phyloP scores from a whole-genome alignment of 1,140 invertebrate species.

The Sogatella furcifera region DNA sequence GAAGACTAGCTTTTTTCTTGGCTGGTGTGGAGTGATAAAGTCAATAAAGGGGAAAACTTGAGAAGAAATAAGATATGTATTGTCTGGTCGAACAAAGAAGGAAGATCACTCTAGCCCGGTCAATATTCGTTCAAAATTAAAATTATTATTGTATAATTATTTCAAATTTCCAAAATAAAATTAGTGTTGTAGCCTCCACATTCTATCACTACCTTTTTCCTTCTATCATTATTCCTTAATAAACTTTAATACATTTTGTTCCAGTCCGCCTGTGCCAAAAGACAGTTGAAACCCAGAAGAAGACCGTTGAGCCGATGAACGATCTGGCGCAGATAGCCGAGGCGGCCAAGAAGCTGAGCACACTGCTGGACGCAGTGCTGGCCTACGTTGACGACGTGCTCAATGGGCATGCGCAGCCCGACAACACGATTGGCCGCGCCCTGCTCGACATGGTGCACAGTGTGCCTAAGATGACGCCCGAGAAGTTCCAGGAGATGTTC shows the following conservation, averaged over 20 bases:
- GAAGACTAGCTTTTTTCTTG: too few species aligned
- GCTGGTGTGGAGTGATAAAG: too few species aligned
- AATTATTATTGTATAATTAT: too few species aligned
- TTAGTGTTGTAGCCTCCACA: too few species aligned
- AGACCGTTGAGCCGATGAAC: conserved; percentile 62
- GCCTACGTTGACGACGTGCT: conserved; percentile 82
- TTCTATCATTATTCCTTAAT: too few species aligned
- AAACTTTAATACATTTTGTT: conserved; percentile 3
- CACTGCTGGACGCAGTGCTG: conserved; percentile 68
- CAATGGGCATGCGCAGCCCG: conserved; percentile 51
- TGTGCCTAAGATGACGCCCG: conserved; percentile 77
- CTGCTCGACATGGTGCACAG: conserved; percentile 82
- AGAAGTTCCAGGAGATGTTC: conserved; percentile 90
- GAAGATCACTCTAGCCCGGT: too few species aligned
- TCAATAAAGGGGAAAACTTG: too few species aligned
- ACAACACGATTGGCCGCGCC: conserved; percentile 72
- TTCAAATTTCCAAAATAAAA: too few species aligned
- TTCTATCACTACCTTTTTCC: too few species aligned
- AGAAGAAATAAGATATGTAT: too few species aligned
- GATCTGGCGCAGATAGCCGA: conserved; percentile 81
- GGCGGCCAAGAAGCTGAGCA: conserved; percentile 61
- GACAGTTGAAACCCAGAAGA: conserved; percentile 39
- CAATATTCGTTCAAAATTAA: too few species aligned
- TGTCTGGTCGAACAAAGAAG: too few species aligned
- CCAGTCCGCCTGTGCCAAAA: conserved; percentile 61